These are phyloP conservation scores for Saccostrea glomerata DNA, from an alignment of 1,140 invertebrate genomes.

Conservation along the genomic window DNA sequence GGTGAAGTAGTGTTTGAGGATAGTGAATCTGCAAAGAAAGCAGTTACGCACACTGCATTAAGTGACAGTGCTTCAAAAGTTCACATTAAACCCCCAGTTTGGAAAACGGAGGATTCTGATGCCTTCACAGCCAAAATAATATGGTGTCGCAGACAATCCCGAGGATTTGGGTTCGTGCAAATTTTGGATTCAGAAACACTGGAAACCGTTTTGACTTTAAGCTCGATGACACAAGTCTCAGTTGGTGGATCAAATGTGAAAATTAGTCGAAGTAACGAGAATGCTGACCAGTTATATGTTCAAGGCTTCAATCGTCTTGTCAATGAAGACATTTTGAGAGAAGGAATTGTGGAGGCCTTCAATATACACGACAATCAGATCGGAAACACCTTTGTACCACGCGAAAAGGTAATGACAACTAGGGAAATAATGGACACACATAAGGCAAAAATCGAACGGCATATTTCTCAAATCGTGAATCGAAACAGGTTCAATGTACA, in stretches of 20 bases:
- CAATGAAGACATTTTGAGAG: slow-evolving; percentile 55
- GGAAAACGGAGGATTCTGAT: neutral
- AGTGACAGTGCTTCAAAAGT: slow-evolving; percentile 21
- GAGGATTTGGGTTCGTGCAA: slow-evolving; percentile 61
- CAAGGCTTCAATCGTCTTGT: slow-evolving; percentile 46
- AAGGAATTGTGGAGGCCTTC: slow-evolving; percentile 49
- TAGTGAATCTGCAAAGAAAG: slow-evolving; percentile 57
- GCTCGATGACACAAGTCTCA: neutral
- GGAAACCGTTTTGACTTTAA: neutral
- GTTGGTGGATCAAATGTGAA: slow-evolving; percentile 38
- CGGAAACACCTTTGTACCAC: slow-evolving; percentile 48
- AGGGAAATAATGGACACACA: slow-evolving; percentile 2
- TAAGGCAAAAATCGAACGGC: slow-evolving; percentile 30
- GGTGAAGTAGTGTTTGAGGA: slow-evolving; percentile 64
- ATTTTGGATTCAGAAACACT: slow-evolving; percentile 1
- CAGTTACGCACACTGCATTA: slow-evolving; percentile 40
- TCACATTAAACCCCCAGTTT: neutral
- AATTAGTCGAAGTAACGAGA: slow-evolving; percentile 25
- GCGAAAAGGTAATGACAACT: slow-evolving; percentile 42
- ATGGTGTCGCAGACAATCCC: slow-evolving; percentile 64
- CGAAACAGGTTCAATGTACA: slow-evolving; percentile 49
- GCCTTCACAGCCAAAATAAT: slow-evolving; percentile 52
- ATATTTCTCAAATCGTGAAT: slow-evolving; percentile 45
- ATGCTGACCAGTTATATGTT: slow-evolving; percentile 38
- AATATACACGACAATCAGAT: slow-evolving; percentile 19